Percentiles rank a stretch among this genome's conserved stretches.
Evolutionary conservation across 92 coral and sea anemone species (phyloP).

Genomic region (Pocillopora grandis): DNA sequence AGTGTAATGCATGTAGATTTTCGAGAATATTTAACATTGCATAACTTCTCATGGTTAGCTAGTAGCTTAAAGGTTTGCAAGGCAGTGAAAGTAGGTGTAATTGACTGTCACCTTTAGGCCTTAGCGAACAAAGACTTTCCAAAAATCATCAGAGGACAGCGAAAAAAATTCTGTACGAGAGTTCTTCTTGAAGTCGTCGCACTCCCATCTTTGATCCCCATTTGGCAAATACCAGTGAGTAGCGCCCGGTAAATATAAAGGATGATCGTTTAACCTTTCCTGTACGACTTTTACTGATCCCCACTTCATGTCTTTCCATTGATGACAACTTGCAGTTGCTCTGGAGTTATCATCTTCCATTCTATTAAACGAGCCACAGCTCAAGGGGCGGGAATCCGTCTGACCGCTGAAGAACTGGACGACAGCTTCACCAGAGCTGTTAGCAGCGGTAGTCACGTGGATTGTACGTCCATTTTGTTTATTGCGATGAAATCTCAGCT

Average conservation of each 20-base stretch:
- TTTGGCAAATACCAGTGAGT: constrained; percentile 19
- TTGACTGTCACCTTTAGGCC: too few species aligned
- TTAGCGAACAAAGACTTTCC: too few species aligned
- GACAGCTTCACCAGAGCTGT: constrained; percentile 22
- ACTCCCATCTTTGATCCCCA: constrained; percentile 17
- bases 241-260: neutral
- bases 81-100: too few species aligned
- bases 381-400: constrained; percentile 1
- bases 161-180: too few species aligned
- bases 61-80: too few species aligned
- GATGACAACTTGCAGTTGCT: neutral
- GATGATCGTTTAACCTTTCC: constrained; percentile 32
- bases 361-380: constrained; percentile 28
- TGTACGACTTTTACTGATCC: neutral
- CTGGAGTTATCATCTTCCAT: constrained; percentile 19
- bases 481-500: constrained; percentile 12
- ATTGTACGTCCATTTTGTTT: constrained; percentile 14
- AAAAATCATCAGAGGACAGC: too few species aligned
- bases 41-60: too few species aligned
- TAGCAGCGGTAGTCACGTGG: constrained; percentile 28
- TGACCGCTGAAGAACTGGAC: constrained; percentile 31
- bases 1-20: too few species aligned
- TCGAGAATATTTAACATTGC: too few species aligned
- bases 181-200: constrained; percentile 23
- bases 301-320: neutral